Base-by-base conservation (phyloP, 2,888 invertebrate genomes). In the Lasioglossum morio region DNA sequence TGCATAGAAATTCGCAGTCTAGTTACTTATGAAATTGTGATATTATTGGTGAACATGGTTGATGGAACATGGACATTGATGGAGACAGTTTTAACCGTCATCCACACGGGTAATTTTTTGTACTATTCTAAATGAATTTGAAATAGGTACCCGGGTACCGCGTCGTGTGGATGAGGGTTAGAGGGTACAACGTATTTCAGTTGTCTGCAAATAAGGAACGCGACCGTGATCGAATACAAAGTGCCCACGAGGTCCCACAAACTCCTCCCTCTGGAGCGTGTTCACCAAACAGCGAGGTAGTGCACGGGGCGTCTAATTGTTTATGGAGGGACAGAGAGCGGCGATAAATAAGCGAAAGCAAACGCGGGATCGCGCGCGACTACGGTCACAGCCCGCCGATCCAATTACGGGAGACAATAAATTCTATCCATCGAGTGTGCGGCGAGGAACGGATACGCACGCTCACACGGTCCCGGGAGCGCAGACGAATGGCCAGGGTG, bases 381-480 rank as follows among this genome's bases (percentile, higher is more conserved):
- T n/a, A 72, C 57, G 78, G 84, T 86, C 80, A 80, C 85, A 77
- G 80, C 85, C 84, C 82, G 79, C 82, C 86, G 82, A 87, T 77
- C 82, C 87, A 86, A 86, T 87, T 87, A 87, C 82, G 43, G 80
- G 72, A 72, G 81, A 84, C 90, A 81, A 89, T 89, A 89, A 89
- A 89, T 89, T 89, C 78, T 40, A 69, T 53, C 73, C 72, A 77
- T 73, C 80, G 77, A 70, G 79, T 76, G 85, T 63, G 80, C 85
- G 85, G 70, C 77, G 79, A 69, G 73, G 85, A 85, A 73, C 85
- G 86, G 85, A 86, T 77, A 84, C 80, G 66, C 79, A 63, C 79
- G 73, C 85, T 73, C 79, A 77, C 86, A 77, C 75, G 77, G 77
- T 46, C 85, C 77, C 53, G 23, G 46, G 60, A 48, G 63, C 72